These are phyloP conservation scores for Charina bottae DNA, from an alignment of 2,113 vertebrate species.

Conservation along the genomic window DNA sequence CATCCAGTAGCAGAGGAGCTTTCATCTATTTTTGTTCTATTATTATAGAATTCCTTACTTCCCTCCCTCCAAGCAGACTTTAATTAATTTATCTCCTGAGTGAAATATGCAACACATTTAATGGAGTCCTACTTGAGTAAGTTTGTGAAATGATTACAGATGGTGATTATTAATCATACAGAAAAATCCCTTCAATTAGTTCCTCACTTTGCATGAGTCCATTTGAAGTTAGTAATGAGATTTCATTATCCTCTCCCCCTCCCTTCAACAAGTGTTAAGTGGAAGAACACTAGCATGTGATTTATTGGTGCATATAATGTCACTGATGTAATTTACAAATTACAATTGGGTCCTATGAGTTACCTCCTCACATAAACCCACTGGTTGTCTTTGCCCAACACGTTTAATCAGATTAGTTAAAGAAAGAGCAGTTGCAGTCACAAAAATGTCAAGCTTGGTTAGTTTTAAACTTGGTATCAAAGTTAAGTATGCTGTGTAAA, in stretches of 20 bases:
- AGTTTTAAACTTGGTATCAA: neutral
- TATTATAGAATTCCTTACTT: neutral
- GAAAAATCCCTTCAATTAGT: slow-evolving; percentile 6
- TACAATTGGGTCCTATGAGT: neutral
- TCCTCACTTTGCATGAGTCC: neutral
- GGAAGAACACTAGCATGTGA: neutral
- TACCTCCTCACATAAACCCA: neutral
- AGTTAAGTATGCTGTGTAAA: neutral
- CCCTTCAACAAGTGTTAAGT: neutral
- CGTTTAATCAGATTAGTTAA: neutral
- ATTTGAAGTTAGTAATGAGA: slow-evolving; percentile 21
- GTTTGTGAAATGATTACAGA: neutral
- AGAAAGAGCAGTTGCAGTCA: neutral
- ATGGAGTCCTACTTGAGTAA: neutral
- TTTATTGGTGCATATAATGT: slow-evolving; percentile 8
- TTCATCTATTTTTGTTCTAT: neutral
- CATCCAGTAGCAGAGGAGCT: neutral
- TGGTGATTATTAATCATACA: neutral
- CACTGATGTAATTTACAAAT: slow-evolving; percentile 29
- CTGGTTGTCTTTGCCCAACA: neutral
- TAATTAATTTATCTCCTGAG: slow-evolving; percentile 14
- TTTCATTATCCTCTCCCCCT: neutral
- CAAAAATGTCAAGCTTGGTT: neutral
- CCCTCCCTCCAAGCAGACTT: neutral
- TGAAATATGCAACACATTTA: slow-evolving; percentile 16